Evolutionary conservation across 2,888 invertebrate genomes (phyloP).

Genomic region (Gymnoscelis rufifasciata): DNA sequence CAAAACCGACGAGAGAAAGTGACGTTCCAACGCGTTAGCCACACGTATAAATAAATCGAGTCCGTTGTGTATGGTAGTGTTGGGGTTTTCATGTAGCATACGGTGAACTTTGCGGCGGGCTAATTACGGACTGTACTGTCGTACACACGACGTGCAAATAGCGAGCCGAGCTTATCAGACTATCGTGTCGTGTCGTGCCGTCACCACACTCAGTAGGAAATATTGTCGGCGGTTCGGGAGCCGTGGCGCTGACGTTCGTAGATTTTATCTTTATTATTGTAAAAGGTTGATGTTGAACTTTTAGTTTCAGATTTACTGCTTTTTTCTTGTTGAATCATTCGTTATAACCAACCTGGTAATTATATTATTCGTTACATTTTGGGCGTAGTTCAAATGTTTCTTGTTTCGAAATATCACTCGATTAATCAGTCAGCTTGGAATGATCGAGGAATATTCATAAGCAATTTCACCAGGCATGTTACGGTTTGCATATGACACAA

Average conservation of each 20-base stretch:
- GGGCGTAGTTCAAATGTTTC: too few species aligned
- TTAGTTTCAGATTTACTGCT: background rate
- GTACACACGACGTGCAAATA: constrained; percentile 57
- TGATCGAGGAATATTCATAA: constrained; percentile 22
- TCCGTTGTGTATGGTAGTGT: constrained; percentile 32
- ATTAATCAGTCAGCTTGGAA: constrained; percentile 3
- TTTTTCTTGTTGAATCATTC: too few species aligned
- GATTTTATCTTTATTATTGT: constrained; percentile 8
- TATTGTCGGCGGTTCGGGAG: constrained; percentile 21
- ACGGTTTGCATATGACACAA: constrained; percentile 21
- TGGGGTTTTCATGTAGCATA: constrained; percentile 51
- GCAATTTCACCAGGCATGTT: constrained; percentile 18
- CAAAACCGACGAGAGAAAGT: constrained; percentile 14
- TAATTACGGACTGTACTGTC: constrained; percentile 57
- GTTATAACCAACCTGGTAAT: too few species aligned
- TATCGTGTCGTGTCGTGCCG: constrained; percentile 37
- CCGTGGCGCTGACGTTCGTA: constrained; percentile 5
- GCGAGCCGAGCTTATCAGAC: constrained; percentile 51
- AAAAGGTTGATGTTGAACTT: background rate
- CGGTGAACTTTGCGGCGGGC: constrained; percentile 60
- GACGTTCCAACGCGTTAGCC: constrained; percentile 6
- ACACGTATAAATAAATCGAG: constrained; percentile 26
- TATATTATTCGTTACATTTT: too few species aligned
- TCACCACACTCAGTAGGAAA: constrained; percentile 27
- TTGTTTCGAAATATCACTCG: too few species aligned